Base-by-base conservation (phyloP, 2,888 invertebrate genomes). In the Phoronis australis region DNA sequence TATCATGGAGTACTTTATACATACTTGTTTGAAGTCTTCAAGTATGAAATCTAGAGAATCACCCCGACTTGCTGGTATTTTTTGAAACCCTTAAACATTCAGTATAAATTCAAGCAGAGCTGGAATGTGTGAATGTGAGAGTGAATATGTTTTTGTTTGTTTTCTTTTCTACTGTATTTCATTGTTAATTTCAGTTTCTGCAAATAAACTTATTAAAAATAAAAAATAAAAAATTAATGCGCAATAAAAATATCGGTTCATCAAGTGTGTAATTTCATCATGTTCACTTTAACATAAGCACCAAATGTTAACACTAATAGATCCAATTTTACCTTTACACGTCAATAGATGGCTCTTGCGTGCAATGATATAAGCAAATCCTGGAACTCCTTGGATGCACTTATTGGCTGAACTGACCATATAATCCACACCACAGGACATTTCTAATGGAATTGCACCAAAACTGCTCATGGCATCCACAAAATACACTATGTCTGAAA, bases 391-490 rank as follows among this genome's bases (percentile, higher is more conserved):
- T 61, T 80, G 75, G 12, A 80, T 62, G 59, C 80, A 80, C 55
- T 80, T 80, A 64, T 80, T 80, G 22, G 79, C 78, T 2, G 79
- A 79, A 50, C 77, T 79, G 50, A 80, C 76, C 35, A 80, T 51
- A 56, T 72, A 78, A 54, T 80, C 79, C 2, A 77, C 65, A 1
- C 61, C 52, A 27, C 65, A 61, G 0, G 44, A 57, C 40, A 78
- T 54, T 53, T 77, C 69, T 2, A 78, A 52, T 0, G 75, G 75
- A 3, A 79, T 64, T 15, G 76, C 80, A 21, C 79, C 80, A 69
- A 80, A 79, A 54, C 77, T 78, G 55, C 79, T 79, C 79, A 80
- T 80, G 23, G 78, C 79, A 68, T 80, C 80, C 40, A 80, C 78
- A 55, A 80, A 69, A 60, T 66, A 78, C 12, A 60, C 55, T 25